Base-by-base conservation (phyloP, 37 sponge, comb jelly and placozoan genomes). In the Geodia barretti region DNA sequence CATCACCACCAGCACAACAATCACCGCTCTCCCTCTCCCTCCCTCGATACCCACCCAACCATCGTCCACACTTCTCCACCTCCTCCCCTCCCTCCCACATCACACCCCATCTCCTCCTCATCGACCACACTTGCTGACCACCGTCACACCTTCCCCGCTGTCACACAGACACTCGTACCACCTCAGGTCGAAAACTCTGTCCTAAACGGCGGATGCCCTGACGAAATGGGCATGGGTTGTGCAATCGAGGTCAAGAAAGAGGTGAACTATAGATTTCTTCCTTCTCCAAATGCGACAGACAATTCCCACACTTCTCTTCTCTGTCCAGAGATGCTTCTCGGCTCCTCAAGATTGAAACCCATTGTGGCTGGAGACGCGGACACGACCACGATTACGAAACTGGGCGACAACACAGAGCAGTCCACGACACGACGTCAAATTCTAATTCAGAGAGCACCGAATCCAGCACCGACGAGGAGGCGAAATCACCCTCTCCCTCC, bases 321-420 rank as follows among this genome's bases (percentile, higher is more conserved):
- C 59, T 70, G 70, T 43, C 33, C 70, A 1, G 80, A 79, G 80
- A 79, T 58, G 58, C 31, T 79, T n/a, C 60, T 37, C 19, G 80
- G 38, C 19, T n/a, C n/a, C n/a, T n/a, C n/a, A n/a, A n/a, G n/a
- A n/a, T n/a, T n/a, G n/a, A n/a, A n/a, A n/a, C n/a, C n/a, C n/a
- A n/a, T n/a, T n/a, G n/a, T n/a, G n/a, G n/a, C n/a, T n/a, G n/a
- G n/a, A n/a, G n/a, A n/a, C n/a, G n/a, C n/a, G n/a, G n/a, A n/a
- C n/a, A n/a, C n/a, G n/a, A n/a, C n/a, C n/a, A n/a, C n/a, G n/a
- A n/a, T n/a, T n/a, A n/a, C 54, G 54, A 14, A 14, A 47, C 54
- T 47, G 54, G n/a, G n/a, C n/a, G n/a, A n/a, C n/a, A n/a, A n/a
- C n/a, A n/a, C n/a, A n/a, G n/a, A n/a, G n/a, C n/a, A n/a, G n/a